Percentiles rank a stretch among this genome's conserved stretches.
Conservation (phyloP, 2,113 vertebrate species). For the Eurystomus gularis region DNA sequence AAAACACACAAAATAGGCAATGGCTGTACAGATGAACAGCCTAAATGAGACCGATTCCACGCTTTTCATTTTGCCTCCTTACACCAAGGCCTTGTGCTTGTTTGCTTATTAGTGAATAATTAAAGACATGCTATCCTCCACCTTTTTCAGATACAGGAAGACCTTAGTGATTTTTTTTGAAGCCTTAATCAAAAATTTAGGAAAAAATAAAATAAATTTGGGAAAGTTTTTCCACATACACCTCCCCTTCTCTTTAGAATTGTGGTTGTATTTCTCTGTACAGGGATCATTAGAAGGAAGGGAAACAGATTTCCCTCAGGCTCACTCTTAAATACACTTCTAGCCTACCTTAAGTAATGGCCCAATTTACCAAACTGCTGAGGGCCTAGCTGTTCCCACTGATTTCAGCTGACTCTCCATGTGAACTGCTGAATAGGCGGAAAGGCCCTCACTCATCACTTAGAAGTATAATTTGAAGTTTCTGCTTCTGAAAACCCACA, state of each 20-base stretch:
- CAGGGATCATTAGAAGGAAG: not conserved
- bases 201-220: not conserved
- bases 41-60: not conserved
- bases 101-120: not conserved
- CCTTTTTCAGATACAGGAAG: not conserved
- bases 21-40: not conserved
- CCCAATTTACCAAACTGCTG: constrained; percentile 28
- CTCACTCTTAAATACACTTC: not conserved
- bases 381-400: not conserved
- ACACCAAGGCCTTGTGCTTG: not conserved
- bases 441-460: constrained; percentile 10
- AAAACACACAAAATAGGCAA: not conserved
- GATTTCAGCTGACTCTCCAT: not conserved
- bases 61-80: not conserved
- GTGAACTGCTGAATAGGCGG: not conserved
- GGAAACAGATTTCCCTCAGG: constrained; percentile 46
- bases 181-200: not conserved
- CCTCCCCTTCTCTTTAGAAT: not conserved
- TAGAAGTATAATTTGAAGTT: not conserved
- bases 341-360: constrained; percentile 33
- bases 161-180: not conserved
- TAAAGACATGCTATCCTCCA: too few species aligned
- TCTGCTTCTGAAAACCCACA: not conserved
- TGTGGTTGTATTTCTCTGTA: not conserved
- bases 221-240: not conserved